Percentiles rank a stretch among this genome's conserved stretches.
These are phyloP conservation scores for Diadema setosum DNA, from an alignment of 35 echinoderm and acorn worm genomes.

Conservation along the genomic window DNA sequence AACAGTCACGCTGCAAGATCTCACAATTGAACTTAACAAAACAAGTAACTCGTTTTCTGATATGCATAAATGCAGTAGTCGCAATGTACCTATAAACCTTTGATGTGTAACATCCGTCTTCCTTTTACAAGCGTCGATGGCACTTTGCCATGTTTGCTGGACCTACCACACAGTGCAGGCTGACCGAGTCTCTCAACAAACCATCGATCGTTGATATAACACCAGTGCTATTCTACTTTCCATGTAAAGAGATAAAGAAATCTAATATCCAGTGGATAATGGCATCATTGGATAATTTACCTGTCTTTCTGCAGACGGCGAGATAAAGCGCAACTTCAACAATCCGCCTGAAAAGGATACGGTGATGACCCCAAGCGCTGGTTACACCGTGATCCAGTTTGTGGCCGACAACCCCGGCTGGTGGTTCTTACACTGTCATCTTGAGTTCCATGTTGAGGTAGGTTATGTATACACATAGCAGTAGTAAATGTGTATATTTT, in stretches of 20 bases:
- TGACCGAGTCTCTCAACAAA: too few species aligned
- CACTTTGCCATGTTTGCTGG: too few species aligned
- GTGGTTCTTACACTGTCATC: constrained; percentile 96
- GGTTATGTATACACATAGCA: too few species aligned
- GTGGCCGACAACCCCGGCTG: constrained; percentile 86
- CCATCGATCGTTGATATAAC: neutral
- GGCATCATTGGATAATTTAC: neutral
- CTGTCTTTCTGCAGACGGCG: neutral
- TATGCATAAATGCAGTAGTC: too few species aligned
- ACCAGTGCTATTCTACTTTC: neutral
- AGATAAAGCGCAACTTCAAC: constrained; percentile 18
- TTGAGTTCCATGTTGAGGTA: constrained; percentile 60
- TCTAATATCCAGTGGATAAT: neutral
- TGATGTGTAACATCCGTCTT: too few species aligned
- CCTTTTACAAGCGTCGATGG: too few species aligned
- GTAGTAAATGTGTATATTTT: too few species aligned
- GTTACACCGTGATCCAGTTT: constrained; percentile 71
- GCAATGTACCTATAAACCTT: too few species aligned
- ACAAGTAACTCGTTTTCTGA: too few species aligned
- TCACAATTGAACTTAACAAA: too few species aligned
- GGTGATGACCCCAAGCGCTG: constrained; percentile 46
- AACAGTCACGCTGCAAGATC: too few species aligned
- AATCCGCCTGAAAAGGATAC: constrained; percentile 62
- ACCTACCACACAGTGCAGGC: too few species aligned
- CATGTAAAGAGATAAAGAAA: neutral